phyloP scores from a whole-genome alignment of 1,140 invertebrate genomes.

The Thaumatotibia leucotreta region DNA sequence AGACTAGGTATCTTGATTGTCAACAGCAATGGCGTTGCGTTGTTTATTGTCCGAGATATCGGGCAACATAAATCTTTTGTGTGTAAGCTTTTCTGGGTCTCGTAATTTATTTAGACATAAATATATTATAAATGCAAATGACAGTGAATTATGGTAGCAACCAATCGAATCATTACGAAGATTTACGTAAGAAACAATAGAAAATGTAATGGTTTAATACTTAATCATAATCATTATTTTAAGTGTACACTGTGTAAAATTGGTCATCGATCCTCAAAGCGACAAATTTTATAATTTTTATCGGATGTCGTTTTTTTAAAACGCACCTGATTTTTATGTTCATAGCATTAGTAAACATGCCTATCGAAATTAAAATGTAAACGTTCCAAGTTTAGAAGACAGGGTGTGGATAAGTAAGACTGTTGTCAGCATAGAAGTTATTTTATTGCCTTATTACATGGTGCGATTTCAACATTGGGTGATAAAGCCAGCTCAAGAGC shows the following conservation, averaged over 20 bases:
- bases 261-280: not conserved
- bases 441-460: too few relatives aligned
- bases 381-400: too few relatives aligned
- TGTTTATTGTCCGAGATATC: constrained; percentile 18
- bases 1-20: constrained; percentile 29
- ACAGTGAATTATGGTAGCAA: not conserved
- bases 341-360: too few relatives aligned
- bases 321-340: too few relatives aligned
- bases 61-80: constrained; percentile 11
- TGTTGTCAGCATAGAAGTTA: too few relatives aligned
- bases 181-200: not conserved
- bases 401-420: too few relatives aligned
- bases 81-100: constrained; percentile 10
- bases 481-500: too few relatives aligned
- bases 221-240: not conserved
- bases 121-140: constrained; percentile 14
- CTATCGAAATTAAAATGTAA: too few relatives aligned
- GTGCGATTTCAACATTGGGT: too few relatives aligned
- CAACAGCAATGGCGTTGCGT: constrained; percentile 26
- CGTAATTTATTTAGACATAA: constrained; percentile 1
- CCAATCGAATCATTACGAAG: not conserved
- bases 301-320: too few relatives aligned
- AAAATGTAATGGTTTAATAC: not conserved
- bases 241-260: not conserved
- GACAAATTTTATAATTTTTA: too few relatives aligned